Evolutionary conservation across 2,113 vertebrate genomes (phyloP), one percentile per base, ranked within the genome.

Genomic region (Penelope pileata): DNA sequence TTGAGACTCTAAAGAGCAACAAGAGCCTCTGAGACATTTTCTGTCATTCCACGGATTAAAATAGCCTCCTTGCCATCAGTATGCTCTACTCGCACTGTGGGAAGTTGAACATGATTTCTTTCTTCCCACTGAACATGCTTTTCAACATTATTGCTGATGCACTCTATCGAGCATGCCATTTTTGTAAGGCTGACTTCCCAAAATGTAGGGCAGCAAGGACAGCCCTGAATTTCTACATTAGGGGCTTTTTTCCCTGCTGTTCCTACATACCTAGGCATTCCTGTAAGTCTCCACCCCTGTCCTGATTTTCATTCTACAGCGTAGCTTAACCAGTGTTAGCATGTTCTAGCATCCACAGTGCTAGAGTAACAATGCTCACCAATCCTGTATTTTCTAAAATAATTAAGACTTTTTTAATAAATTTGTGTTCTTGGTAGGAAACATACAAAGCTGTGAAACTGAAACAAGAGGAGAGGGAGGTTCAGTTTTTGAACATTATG

Each of bases 11-110:
- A 66, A 85, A 80, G 70, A 88, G 62, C 74, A 85, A 29, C 36
- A 69, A 91, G 51, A 9, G 14, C 60, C 60, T 91, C 68, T 51
- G 53, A 84, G 70, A 75, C 24, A 30, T 64, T 24, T 89, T 79
- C 58, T 91, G 21, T 91, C 75, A 53, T 36, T 93, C 43, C 21
- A 29, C 70, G 85, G 66, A 79, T 60, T 74, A 87, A 79, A 90
- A 90, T 69, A 82, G 5, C 62, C 47, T 72, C 60, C 21, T 30
- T 56, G 23, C 62, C 66, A 69, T 60, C 40, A 50, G 48, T 13
- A 56, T 5, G 3, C 13, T 50, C 56, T 64, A 75, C 66, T 43
- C 43, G 68, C 1, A 1, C 43, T 36, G 1, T 1, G 1, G 56
- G 26, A 56, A 75, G 10, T n/a, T 48, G 74, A 72, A 34, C 0